Conservation (phyloP, 35 echinoderm and acorn worm genomes). For the Lytechinus pictus region DNA sequence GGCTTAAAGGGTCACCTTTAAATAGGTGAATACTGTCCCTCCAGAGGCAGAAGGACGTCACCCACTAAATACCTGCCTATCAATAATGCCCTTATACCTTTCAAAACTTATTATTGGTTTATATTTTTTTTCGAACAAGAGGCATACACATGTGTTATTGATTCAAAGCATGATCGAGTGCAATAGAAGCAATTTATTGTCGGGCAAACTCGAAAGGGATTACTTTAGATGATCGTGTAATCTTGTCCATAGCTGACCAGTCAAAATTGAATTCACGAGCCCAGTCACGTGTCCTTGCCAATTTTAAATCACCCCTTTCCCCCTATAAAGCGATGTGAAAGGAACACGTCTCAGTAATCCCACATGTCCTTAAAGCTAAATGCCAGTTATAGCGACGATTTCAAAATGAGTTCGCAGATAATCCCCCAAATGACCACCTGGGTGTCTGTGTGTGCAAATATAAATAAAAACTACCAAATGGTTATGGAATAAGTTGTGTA, state of each 20-base stretch:
- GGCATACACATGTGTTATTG: neutral
- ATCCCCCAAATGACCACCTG: no score
- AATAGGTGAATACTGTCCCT: neutral
- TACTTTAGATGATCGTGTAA: neutral
- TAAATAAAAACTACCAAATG: no score
- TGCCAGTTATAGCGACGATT: no score
- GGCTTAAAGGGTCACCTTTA: neutral
- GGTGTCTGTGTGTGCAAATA: no score
- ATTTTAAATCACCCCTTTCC: neutral
- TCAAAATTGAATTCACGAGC: neutral
- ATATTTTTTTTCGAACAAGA: neutral
- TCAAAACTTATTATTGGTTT: neutral
- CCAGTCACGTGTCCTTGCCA: neutral
- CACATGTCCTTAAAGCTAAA: no score
- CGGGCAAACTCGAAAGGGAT: no score
- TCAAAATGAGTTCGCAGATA: no score
- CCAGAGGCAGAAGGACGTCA: neutral
- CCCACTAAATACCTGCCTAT: neutral
- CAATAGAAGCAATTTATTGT: neutral
- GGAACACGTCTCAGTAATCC: no score
- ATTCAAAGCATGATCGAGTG: neutral
- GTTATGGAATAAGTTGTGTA: no score
- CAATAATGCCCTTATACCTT: neutral
- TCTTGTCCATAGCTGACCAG: neutral
- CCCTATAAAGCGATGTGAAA: no score